These are phyloP conservation scores for Cenopis cana DNA, from an alignment of 2,888 invertebrate species.

Conservation along the genomic window DNA sequence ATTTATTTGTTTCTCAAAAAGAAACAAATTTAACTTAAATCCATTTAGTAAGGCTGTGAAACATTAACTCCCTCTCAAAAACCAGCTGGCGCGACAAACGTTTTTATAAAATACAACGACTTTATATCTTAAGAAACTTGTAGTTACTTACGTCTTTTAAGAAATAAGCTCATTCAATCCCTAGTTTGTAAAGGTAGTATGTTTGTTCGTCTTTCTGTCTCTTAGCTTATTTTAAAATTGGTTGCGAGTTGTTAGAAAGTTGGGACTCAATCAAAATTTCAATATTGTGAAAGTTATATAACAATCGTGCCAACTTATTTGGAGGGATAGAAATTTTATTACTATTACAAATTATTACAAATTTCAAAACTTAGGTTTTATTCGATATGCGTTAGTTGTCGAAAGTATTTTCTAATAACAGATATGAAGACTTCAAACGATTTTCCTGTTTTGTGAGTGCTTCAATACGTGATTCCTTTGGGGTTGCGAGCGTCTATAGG, in stretches of 20 bases:
- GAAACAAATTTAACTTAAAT: neutral
- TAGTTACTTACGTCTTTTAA: neutral
- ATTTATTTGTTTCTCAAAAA: neutral
- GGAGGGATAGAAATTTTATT: too few species aligned
- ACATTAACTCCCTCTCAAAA: constrained; percentile 5
- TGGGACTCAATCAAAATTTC: constrained; percentile 21
- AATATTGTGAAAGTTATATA: constrained; percentile 17
- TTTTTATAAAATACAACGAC: neutral
- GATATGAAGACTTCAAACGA: too few species aligned
- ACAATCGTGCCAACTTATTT: too few species aligned
- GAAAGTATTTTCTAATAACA: too few species aligned
- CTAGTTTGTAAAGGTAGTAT: neutral
- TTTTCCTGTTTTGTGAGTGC: too few species aligned
- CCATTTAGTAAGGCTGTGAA: neutral
- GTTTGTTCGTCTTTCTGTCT: neutral
- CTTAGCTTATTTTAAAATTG: neutral
- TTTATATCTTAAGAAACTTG: neutral
- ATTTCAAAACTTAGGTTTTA: too few species aligned
- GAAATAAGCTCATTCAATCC: neutral
- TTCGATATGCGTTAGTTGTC: too few species aligned
- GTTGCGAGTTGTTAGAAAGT: neutral
- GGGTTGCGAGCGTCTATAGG: too few species aligned
- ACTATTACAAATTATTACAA: too few species aligned
- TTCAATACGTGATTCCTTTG: too few species aligned
- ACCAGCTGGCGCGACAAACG: neutral